Conservation (phyloP, 1,140 invertebrate genomes). For the Macrostomum lignano region DNA sequence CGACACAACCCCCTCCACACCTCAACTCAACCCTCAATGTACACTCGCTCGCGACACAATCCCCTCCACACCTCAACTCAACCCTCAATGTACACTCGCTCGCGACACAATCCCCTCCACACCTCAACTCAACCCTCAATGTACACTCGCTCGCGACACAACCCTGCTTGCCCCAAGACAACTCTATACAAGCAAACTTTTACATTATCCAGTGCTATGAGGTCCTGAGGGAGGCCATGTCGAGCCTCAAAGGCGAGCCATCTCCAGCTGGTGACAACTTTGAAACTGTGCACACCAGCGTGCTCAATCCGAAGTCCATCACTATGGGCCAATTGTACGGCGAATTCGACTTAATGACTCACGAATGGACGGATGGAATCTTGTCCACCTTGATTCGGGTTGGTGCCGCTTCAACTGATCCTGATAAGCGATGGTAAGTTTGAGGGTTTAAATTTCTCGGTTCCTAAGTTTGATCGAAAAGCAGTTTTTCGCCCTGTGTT, state of each 20-base stretch:
- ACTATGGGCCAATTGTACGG: conserved; percentile 31
- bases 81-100: too few species aligned
- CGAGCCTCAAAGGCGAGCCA: conserved; percentile 34
- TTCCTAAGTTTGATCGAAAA: too few species aligned
- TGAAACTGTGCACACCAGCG: conserved; percentile 28
- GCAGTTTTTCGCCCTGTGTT: too few species aligned
- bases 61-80: too few species aligned
- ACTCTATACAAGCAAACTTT: conserved; percentile 17
- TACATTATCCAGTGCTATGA: conserved; percentile 38
- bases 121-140: too few species aligned
- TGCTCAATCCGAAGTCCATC: conserved; percentile 29
- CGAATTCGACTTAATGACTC: conserved; percentile 28
- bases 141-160: too few species aligned
- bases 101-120: too few species aligned
- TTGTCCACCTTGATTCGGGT: conserved; percentile 37
- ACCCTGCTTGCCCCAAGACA: too few species aligned
- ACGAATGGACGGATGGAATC: conserved; percentile 41
- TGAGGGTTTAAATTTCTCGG: not conserved
- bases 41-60: too few species aligned
- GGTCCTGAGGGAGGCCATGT: conserved; percentile 36
- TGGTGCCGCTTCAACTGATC: conserved; percentile 35
- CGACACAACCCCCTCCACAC: too few species aligned
- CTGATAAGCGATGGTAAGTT: conserved; percentile 30
- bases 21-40: too few species aligned
- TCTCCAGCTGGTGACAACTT: conserved; percentile 39